phyloP scores from a whole-genome alignment of 2,113 vertebrate species.

The Trematocara unimaculatum region DNA sequence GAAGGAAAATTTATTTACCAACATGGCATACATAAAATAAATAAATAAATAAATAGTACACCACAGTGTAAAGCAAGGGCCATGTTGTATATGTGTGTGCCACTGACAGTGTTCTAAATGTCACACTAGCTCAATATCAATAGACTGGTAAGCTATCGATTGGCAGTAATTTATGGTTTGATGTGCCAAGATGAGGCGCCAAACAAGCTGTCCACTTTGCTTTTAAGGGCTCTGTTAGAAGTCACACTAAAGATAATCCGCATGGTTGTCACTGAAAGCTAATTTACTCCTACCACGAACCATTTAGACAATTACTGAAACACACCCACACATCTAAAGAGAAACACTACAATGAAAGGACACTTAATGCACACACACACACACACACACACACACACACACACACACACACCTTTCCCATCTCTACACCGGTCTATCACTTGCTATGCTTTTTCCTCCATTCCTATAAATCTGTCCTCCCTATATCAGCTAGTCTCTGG shows the following conservation, averaged over 20 bases:
- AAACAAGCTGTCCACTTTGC: constrained; percentile 71
- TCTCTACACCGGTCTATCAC: constrained; percentile 49
- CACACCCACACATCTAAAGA: not conserved
- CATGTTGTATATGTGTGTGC: not conserved
- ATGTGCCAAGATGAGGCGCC: constrained; percentile 62
- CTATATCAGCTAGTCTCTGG: constrained; percentile 8
- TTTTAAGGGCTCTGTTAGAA: constrained; percentile 75
- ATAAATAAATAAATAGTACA: not conserved
- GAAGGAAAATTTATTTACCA: not conserved
- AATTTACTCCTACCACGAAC: constrained; percentile 67
- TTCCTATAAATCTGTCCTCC: constrained; percentile 44
- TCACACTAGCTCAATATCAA: constrained; percentile 74
- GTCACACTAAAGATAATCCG: constrained; percentile 55
- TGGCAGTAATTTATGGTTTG: constrained; percentile 74
- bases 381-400: constrained; percentile 10
- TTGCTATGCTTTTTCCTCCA: constrained; percentile 20
- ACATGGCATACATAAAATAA: not conserved
- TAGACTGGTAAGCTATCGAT: constrained; percentile 76
- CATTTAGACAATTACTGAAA: constrained; percentile 72
- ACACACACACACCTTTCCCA: constrained; percentile 4
- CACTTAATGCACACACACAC: constrained; percentile 58
- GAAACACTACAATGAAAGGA: constrained; percentile 45
- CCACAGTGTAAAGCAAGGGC: not conserved
- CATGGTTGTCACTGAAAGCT: constrained; percentile 59
- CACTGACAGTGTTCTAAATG: constrained; percentile 54